Evolutionary conservation across 2,797 vertebrate genomes (phyloP), one percentile per base, ranked within the genome.

Genomic region (Luscinia luscinia): DNA sequence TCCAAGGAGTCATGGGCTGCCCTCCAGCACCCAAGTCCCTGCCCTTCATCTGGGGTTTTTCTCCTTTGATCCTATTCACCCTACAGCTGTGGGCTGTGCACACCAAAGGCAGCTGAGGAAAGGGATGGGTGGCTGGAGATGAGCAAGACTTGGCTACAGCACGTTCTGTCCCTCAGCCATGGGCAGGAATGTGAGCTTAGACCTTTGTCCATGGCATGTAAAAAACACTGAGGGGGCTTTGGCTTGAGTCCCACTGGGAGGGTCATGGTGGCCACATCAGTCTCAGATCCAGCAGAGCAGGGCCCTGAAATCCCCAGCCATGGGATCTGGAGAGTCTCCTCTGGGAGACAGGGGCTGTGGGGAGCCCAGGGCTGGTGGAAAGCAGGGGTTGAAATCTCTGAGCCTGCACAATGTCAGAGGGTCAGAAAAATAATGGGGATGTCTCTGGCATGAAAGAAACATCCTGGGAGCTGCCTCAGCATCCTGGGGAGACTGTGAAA

Each of bases 121-220:
- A 72, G 64, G 64, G 64, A 5, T 19, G 63, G 27, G 4, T 22
- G 70, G 68, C 18, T 77, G 67, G 69, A 93, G 80, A 7, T 4
- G 27, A 70, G 32, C 27, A 64, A 36, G 48, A 40, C 15, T 1
- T 84, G 69, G 49, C 58, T 45, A 4, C 58, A 68, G 75, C 79
- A 63, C 30, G 4, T 70, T 87, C 85, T 83, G 48, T 40, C 89
- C 78, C 46, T 87, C 73, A 52, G 45, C 75, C 64, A 4, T 1
- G 17, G 78, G 72, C 57, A 85, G 90, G 86, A 95, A 93, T 55
- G 75, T 80, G 78, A 93, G 49, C 26, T 72, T 21, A 64, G 72
- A 28, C 12, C 43, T 92, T 87, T 51, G 69, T 30, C 72, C 43
- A 9, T 16, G 45, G 57, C 13, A 3, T 19, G 23, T 9, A 18